Percentiles rank a stretch among this genome's conserved stretches.
Conservation (phyloP, 2,888 invertebrate species). For the Drosophila ezoana region DNA sequence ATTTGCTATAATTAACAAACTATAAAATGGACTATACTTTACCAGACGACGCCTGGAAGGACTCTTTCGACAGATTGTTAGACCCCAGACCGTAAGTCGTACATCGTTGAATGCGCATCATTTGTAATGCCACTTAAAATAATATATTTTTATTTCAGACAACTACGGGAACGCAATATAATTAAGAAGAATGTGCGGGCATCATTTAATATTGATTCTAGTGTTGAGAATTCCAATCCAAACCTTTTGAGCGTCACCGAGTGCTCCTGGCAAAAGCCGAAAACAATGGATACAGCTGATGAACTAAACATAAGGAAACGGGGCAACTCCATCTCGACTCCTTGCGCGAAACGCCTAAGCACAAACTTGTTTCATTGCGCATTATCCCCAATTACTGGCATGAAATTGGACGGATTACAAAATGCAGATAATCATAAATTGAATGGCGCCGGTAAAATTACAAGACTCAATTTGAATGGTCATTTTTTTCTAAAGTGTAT, state of each 20-base stretch:
- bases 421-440: not conserved
- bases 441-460: conserved; percentile 15
- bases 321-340: conserved; percentile 72
- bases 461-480: not conserved
- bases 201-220: conserved; percentile 82
- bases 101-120: not conserved
- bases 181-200: conserved; percentile 71
- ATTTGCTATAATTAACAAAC: conserved; percentile 13
- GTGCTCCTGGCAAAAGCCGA: conserved; percentile 3
- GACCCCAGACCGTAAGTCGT: conserved; percentile 72
- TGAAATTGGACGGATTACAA: conserved; percentile 52
- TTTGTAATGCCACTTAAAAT: not conserved
- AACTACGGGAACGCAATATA: conserved; percentile 70
- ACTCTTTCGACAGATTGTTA: conserved; percentile 81
- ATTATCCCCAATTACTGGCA: conserved; percentile 75
- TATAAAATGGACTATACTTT: conserved; percentile 64
- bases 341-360: conserved; percentile 42
- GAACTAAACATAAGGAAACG: not conserved
- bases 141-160: conserved; percentile 41
- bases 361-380: conserved; percentile 74
- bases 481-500: not conserved
- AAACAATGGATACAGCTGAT: not conserved
- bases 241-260: conserved; percentile 22
- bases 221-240: conserved; percentile 74
- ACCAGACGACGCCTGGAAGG: conserved; percentile 80